These are phyloP conservation scores for Sinhomidia bicolor DNA, from an alignment of 2,888 invertebrate species.

Conservation along the genomic window DNA sequence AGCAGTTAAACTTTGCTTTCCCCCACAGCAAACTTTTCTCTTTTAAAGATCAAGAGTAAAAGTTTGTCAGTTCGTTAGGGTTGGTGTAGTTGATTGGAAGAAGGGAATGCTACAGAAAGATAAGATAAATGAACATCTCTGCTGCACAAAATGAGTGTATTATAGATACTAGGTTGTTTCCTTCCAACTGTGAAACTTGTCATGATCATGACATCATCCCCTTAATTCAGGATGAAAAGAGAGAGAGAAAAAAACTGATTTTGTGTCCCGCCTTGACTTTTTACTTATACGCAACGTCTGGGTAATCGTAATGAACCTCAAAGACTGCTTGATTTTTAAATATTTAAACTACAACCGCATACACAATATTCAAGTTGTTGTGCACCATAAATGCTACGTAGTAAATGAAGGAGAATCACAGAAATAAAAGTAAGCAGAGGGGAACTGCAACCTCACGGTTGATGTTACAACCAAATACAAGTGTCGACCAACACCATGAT, in stretches of 20 bases:
- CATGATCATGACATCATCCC: constrained; percentile 60
- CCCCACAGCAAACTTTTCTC: neutral
- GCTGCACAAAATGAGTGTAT: neutral
- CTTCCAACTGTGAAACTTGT: constrained; percentile 44
- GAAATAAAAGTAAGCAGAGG: constrained; percentile 16
- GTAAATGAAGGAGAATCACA: neutral
- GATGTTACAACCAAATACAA: constrained; percentile 23
- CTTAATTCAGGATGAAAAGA: constrained; percentile 61
- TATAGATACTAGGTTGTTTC: neutral
- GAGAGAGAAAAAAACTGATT: constrained; percentile 52
- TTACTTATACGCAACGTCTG: constrained; percentile 39
- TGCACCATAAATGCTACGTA: neutral
- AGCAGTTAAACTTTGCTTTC: neutral
- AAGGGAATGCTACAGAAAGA: constrained; percentile 53
- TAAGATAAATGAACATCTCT: constrained; percentile 65
- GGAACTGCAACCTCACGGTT: constrained; percentile 20
- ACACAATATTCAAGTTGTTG: neutral
- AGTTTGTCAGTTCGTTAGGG: constrained; percentile 61
- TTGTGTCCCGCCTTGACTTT: constrained; percentile 71
- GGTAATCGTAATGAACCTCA: constrained; percentile 61
- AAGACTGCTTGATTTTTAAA: constrained; percentile 60
- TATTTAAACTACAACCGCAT: neutral
- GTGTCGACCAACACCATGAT: constrained; percentile 50
- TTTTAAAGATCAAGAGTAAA: neutral
- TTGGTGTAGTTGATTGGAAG: constrained; percentile 63